These are phyloP conservation scores for Campoplex capitator DNA, from an alignment of 2,888 invertebrate species.

Conservation along the genomic window DNA sequence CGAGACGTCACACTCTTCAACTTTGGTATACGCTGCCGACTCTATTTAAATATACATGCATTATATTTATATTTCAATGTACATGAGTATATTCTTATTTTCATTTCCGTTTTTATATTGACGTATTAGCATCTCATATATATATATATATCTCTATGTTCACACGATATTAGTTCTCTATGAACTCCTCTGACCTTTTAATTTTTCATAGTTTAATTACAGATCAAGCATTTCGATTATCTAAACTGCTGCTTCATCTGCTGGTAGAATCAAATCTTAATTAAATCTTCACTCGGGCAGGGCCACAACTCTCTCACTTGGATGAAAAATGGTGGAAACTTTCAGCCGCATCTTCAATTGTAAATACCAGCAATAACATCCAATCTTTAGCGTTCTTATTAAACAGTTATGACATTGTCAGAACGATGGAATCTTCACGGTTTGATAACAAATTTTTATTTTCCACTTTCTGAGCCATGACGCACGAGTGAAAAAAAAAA, in stretches of 20 bases:
- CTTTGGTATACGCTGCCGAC: conserved; percentile 8
- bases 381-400: neutral
- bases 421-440: neutral
- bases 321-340: conserved; percentile 6
- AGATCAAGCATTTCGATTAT: neutral
- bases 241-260: conserved; percentile 15
- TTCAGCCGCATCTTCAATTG: neutral
- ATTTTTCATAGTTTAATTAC: neutral
- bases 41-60: conserved; percentile 5
- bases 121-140: neutral
- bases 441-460: neutral
- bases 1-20: conserved; percentile 5
- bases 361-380: neutral
- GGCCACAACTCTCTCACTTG: neutral
- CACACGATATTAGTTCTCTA: neutral
- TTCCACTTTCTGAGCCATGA: neutral
- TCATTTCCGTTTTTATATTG: neutral
- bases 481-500: neutral
- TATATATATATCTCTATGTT: neutral
- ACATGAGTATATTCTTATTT: neutral
- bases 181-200: neutral
- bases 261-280: conserved; percentile 16
- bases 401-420: neutral
- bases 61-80: neutral
- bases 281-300: conserved; percentile 19